Evolutionary conservation across 2,888 invertebrate species (phyloP).

Genomic region (Microdon myrmicae): DNA sequence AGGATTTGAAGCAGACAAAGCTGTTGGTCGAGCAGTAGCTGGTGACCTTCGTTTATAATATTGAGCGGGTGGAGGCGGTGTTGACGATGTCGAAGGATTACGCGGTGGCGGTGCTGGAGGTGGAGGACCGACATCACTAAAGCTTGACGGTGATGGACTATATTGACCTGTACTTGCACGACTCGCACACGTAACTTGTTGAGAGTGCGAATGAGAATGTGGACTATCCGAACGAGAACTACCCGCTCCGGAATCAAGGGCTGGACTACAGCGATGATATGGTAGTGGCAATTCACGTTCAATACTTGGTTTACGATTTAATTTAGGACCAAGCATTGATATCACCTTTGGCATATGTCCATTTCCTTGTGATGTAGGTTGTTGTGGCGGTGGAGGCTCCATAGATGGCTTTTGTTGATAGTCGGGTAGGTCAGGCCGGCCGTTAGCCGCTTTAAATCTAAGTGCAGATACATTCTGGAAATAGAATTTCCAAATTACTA

Average conservation of each 20-base stretch:
- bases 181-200: constrained; percentile 71
- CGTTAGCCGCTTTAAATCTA: constrained; percentile 63
- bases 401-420: constrained; percentile 63
- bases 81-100: constrained; percentile 74
- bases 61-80: constrained; percentile 76
- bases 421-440: constrained; percentile 62
- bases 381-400: constrained; percentile 62
- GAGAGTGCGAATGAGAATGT: constrained; percentile 72
- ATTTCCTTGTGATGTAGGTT: constrained; percentile 59
- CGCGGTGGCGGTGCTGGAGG: constrained; percentile 76
- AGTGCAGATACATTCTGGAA: constrained; percentile 62
- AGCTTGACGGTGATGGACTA: constrained; percentile 71
- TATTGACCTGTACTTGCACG: constrained; percentile 65
- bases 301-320: constrained; percentile 87
- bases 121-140: constrained; percentile 73
- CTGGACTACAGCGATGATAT: constrained; percentile 82
- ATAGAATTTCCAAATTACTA: no score
- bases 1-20: constrained; percentile 70
- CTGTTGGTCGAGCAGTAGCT: constrained; percentile 72
- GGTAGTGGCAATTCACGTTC: constrained; percentile 78
- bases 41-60: constrained; percentile 82
- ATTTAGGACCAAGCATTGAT: constrained; percentile 75
- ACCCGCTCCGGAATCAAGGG: constrained; percentile 87
- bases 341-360: constrained; percentile 67
- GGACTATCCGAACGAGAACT: constrained; percentile 91